These are phyloP conservation scores for Plestiodon gilberti DNA, from an alignment of 2,113 vertebrate species.

Conservation along the genomic window DNA sequence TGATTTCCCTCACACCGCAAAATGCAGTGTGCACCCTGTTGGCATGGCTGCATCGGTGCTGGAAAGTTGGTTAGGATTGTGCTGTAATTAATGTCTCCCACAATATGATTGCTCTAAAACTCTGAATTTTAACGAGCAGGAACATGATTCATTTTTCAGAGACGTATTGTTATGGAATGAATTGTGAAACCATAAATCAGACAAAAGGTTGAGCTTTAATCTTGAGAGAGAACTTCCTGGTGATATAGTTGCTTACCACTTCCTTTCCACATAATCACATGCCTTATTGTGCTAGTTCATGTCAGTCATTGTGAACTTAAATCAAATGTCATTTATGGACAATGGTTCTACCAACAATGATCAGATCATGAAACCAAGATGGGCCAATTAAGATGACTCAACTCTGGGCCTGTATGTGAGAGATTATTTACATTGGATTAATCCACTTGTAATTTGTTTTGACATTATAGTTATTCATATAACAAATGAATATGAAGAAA, in stretches of 20 bases:
- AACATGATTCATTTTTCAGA: rapidly evolving
- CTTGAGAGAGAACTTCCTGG: background rate
- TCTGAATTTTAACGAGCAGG: background rate
- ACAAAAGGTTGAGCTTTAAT: conserved; percentile 19
- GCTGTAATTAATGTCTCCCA: background rate
- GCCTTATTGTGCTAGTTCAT: background rate
- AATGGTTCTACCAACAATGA: background rate
- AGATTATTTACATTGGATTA: background rate
- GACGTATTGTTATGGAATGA: rapidly evolving
- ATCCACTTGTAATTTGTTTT: background rate
- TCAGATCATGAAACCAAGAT: background rate
- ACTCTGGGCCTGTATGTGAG: background rate
- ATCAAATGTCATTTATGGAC: background rate
- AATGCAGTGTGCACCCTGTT: too few relatives aligned
- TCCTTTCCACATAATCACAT: background rate
- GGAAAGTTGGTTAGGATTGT: too few relatives aligned
- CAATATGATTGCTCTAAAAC: background rate
- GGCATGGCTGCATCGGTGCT: too few relatives aligned
- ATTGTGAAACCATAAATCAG: rapidly evolving
- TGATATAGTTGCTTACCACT: background rate
- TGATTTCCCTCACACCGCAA: too few relatives aligned
- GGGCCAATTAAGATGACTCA: background rate
- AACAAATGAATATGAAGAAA: background rate
- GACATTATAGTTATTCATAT: background rate
- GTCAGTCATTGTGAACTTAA: background rate